A percentile compares a stretch with the other conserved stretches of the same genome.
Evolutionary conservation across 64 coral and sea anemone genomes (phyloP).

Genomic region (Dendronephthya gigantea): DNA sequence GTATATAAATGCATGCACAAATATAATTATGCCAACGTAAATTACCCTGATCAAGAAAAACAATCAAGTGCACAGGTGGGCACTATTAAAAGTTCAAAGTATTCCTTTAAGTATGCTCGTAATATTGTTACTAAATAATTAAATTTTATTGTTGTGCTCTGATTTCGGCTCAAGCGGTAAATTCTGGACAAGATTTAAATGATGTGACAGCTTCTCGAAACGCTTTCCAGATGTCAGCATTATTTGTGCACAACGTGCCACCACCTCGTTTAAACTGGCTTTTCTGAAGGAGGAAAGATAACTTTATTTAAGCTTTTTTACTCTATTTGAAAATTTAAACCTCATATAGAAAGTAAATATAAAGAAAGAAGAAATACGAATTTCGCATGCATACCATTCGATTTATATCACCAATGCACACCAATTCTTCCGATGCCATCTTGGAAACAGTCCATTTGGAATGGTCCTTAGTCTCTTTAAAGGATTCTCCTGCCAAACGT

Average conservation of each 20-base stretch:
- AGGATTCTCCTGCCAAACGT: background rate
- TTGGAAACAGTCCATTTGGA: background rate
- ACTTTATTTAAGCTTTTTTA: too few species aligned
- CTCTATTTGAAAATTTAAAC: too few species aligned
- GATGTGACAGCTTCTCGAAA: background rate
- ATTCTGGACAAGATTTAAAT: background rate
- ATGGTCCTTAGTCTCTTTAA: background rate
- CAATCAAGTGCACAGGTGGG: too few species aligned
- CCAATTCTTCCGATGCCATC: background rate
- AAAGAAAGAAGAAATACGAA: background rate
- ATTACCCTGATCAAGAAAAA: too few species aligned
- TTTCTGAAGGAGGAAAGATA: background rate
- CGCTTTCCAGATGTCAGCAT: background rate
- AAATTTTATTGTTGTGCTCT: too few species aligned
- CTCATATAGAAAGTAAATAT: too few species aligned
- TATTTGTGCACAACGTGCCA: background rate
- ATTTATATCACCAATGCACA: constrained; percentile 8
- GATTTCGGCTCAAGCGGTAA: too few species aligned
- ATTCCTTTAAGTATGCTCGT: too few species aligned
- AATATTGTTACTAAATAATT: too few species aligned
- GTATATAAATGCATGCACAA: too few species aligned
- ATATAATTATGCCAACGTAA: too few species aligned
- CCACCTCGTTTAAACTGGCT: background rate
- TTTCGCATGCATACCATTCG: background rate
- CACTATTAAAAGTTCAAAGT: too few species aligned